A percentile compares a stretch with the other conserved stretches of the same genome.
Conservation (phyloP, 1,140 invertebrate genomes). For the Pissodes strobi region DNA sequence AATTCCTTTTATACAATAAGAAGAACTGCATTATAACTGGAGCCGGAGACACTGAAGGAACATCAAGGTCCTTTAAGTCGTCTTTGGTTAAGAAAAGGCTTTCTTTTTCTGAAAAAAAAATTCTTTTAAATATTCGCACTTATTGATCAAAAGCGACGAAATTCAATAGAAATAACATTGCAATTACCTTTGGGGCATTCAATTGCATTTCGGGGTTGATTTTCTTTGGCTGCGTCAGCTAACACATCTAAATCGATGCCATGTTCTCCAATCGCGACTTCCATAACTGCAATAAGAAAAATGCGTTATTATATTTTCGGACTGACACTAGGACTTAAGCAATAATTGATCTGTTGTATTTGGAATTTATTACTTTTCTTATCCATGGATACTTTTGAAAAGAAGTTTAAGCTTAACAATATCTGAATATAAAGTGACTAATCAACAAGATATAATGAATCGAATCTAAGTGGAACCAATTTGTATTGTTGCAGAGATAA, state of each 20-base stretch:
- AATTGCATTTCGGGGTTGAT: not conserved
- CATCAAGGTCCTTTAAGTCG: not conserved
- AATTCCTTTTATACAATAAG: constrained; percentile 66
- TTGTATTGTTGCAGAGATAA: not conserved
- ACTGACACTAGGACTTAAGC: too few relatives aligned
- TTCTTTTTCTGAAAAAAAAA: constrained; percentile 26
- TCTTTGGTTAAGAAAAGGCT: constrained; percentile 13
- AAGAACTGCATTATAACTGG: constrained; percentile 60
- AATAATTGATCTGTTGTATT: too few relatives aligned
- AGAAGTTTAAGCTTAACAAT: too few relatives aligned
- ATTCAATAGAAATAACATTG: too few relatives aligned
- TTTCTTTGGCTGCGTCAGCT: constrained; percentile 51
- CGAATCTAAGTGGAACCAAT: not conserved
- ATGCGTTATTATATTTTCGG: constrained; percentile 49
- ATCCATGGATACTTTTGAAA: too few relatives aligned
- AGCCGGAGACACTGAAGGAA: constrained; percentile 43
- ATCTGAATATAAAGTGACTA: too few relatives aligned
- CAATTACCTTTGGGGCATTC: too few relatives aligned
- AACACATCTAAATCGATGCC: constrained; percentile 62
- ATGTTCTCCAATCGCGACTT: constrained; percentile 78
- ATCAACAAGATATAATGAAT: too few relatives aligned
- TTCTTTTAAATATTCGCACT: too few relatives aligned
- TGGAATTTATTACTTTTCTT: too few relatives aligned
- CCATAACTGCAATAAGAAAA: too few relatives aligned
- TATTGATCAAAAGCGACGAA: too few relatives aligned